A percentile compares a stretch with the other conserved stretches of the same genome.
Conservation (phyloP, 2,888 invertebrate genomes). For the Loripinus fragilis region DNA sequence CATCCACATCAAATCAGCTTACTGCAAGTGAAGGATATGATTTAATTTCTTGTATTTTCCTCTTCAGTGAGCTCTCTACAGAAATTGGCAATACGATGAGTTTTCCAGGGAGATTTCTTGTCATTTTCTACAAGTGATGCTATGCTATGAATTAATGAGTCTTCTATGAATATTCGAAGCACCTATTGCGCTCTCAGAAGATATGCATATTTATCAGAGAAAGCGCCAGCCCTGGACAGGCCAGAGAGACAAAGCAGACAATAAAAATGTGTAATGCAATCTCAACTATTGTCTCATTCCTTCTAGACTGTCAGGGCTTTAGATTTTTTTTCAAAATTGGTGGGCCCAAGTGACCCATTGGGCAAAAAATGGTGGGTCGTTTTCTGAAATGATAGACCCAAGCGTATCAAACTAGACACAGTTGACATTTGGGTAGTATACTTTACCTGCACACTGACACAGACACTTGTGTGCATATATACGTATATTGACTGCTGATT, state of each 20-base stretch:
- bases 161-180: constrained; percentile 14
- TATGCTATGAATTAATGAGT: constrained; percentile 14
- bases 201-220: constrained; percentile 4
- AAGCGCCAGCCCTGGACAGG: neutral
- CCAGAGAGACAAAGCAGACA: neutral
- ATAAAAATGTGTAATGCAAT: neutral
- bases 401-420: no score
- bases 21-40: constrained; percentile 41
- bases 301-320: no score
- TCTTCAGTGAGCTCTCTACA: constrained; percentile 51
- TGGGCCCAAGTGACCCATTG: no score
- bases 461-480: no score
- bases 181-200: neutral
- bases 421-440: no score
- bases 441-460: no score
- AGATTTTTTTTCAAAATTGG: no score
- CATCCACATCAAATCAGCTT: constrained; percentile 17
- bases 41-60: constrained; percentile 64
- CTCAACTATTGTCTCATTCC: no score
- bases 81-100: constrained; percentile 64
- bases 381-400: no score
- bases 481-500: no score
- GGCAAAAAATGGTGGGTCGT: no score
- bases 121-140: constrained; percentile 17
- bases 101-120: constrained; percentile 31